phyloP scores from a whole-genome alignment of 2,888 invertebrate species.

The Lacanobia wlatinum region DNA sequence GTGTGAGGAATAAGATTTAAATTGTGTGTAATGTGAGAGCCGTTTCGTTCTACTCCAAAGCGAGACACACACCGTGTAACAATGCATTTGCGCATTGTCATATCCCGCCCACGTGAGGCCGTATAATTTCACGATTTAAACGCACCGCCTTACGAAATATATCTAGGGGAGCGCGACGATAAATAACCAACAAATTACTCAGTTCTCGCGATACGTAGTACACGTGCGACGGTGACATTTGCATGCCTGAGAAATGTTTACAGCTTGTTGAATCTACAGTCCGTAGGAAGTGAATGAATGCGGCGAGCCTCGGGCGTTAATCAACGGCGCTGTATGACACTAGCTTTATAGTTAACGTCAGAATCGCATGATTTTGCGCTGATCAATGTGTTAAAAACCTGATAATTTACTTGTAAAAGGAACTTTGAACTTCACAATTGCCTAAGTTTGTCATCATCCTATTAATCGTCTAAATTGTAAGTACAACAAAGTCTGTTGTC shows the following conservation, averaged over 20 bases:
- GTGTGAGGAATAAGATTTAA: conserved; percentile 17
- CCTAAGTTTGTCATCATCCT: conserved; percentile 8
- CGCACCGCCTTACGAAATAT: conserved; percentile 85
- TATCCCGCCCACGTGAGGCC: conserved; percentile 84
- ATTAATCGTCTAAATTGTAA: conserved; percentile 27
- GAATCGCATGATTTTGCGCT: conserved; percentile 23
- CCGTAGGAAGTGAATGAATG: conserved; percentile 69
- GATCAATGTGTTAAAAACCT: conserved; percentile 11
- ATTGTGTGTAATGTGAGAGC: conserved; percentile 18
- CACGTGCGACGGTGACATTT: conserved; percentile 84
- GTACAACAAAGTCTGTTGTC: conserved; percentile 24
- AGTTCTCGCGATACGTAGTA: conserved; percentile 75
- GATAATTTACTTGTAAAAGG: neutral
- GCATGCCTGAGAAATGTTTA: conserved; percentile 85
- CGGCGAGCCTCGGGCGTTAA: conserved; percentile 65
- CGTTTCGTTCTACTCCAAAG: conserved; percentile 39
- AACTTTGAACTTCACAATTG: conserved; percentile 23
- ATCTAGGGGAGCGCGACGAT: conserved; percentile 80
- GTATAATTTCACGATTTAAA: conserved; percentile 89
- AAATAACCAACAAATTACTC: conserved; percentile 89
- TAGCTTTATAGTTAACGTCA: conserved; percentile 46
- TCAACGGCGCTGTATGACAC: conserved; percentile 64
- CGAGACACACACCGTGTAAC: conserved; percentile 64
- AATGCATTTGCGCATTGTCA: conserved; percentile 86
- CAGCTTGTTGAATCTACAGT: conserved; percentile 69